A percentile compares a stretch with the other conserved stretches of the same genome.
Conservation (phyloP, 2,113 vertebrate species). For the Pachyramphus minor region DNA sequence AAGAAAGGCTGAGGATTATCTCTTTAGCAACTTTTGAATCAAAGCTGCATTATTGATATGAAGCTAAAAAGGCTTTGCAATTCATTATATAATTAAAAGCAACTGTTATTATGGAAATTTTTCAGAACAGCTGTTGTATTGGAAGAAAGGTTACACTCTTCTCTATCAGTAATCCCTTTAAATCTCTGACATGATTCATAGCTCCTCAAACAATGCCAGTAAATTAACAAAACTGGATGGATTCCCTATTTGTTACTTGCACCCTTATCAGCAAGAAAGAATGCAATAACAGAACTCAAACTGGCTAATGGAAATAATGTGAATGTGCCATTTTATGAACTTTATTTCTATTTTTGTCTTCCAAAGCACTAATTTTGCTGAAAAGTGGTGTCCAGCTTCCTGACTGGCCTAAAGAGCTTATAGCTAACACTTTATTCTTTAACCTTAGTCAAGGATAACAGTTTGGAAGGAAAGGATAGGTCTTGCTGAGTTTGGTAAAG, state of each 20-base stretch:
- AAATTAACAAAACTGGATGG: conserved; percentile 29
- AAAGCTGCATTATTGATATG: conserved; percentile 66
- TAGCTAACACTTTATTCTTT: neutral
- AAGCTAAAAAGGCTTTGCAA: conserved; percentile 55
- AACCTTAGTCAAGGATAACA: neutral
- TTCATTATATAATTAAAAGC: conserved; percentile 71
- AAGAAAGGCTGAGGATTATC: conserved; percentile 59
- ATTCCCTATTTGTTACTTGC: conserved; percentile 31
- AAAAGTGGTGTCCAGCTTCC: neutral
- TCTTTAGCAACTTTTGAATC: conserved; percentile 62
- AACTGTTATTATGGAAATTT: conserved; percentile 64
- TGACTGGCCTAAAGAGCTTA: neutral
- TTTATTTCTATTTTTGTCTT: neutral
- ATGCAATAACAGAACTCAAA: neutral
- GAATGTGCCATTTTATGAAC: neutral
- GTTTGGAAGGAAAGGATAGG: neutral
- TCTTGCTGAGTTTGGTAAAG: neutral
- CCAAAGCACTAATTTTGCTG: neutral
- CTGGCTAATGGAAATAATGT: neutral
- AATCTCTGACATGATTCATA: conserved; percentile 63
- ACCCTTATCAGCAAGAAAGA: neutral
- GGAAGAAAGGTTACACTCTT: conserved; percentile 49
- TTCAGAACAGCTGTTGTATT: conserved; percentile 54
- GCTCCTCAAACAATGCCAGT: conserved; percentile 9
- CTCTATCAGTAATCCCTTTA: conserved; percentile 65